These are phyloP conservation scores for Drosophila murphyi DNA, from an alignment of 1,140 invertebrate species.

Conservation along the genomic window DNA sequence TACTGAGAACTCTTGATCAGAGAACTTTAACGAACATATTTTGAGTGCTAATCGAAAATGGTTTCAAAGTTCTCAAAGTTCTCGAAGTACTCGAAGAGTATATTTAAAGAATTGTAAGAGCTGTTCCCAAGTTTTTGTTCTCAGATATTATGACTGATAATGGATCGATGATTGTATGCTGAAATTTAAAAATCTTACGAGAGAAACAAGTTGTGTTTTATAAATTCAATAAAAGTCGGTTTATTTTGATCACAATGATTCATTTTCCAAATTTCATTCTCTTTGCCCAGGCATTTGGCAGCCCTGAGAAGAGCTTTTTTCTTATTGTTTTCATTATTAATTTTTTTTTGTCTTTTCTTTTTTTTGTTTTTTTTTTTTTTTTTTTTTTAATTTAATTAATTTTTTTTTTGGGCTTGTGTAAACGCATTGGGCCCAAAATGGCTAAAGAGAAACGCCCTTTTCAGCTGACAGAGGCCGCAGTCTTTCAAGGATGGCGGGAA, in stretches of 20 bases:
- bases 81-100: no score
- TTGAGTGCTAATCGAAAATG: no score
- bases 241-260: constrained; percentile 81
- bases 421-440: constrained; percentile 15
- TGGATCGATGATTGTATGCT: no score
- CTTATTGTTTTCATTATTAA: constrained; percentile 22
- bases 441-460: constrained; percentile 20
- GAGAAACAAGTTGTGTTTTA: constrained; percentile 29
- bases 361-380: constrained; percentile 3
- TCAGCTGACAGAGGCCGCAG: constrained; percentile 47
- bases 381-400: constrained; percentile 25
- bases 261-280: constrained; percentile 66
- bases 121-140: no score
- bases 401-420: constrained; percentile 20
- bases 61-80: no score
- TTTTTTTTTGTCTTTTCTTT: constrained; percentile 22
- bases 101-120: no score
- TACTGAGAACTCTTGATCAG: no score
- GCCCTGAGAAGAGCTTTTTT: constrained; percentile 71
- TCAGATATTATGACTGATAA: no score
- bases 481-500: constrained; percentile 61
- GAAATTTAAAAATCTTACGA: not conserved
- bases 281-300: constrained; percentile 73
- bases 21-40: no score
- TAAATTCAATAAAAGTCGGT: constrained; percentile 76